Evolutionary conservation across 1,140 invertebrate genomes (phyloP).

Genomic region (Branchinecta lindahli): DNA sequence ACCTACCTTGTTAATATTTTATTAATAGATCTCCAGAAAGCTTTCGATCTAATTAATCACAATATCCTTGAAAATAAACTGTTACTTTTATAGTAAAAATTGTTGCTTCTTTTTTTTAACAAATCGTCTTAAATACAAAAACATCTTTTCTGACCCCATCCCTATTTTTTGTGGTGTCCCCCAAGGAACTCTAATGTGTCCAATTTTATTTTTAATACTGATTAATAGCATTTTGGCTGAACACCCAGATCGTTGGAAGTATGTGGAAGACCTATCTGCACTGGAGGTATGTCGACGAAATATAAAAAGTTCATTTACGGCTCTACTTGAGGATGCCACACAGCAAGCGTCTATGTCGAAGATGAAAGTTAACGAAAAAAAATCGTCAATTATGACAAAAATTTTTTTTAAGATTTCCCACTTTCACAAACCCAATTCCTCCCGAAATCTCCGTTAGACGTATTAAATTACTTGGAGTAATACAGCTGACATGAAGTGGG

Average conservation of each 20-base stretch:
- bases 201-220: neutral
- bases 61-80: slow-evolving; percentile 6
- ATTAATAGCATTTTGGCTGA: slow-evolving; percentile 1
- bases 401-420: neutral
- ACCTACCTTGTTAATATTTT: neutral
- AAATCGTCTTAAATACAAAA: slow-evolving; percentile 1
- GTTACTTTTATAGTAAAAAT: neutral
- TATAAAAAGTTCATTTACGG: no score
- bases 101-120: slow-evolving; percentile 5
- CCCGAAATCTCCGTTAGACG: no score
- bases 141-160: neutral
- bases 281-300: no score
- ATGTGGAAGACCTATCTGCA: slow-evolving; percentile 3
- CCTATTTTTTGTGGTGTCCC: slow-evolving; percentile 1
- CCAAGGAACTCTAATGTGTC: slow-evolving; percentile 4
- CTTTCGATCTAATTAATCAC: slow-evolving; percentile 1
- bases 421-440: slow-evolving; percentile 8
- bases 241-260: neutral
- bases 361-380: neutral
- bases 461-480: slow-evolving; percentile 8
- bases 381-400: neutral
- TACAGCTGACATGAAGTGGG: neutral
- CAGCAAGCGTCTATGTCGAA: neutral
- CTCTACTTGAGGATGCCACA: no score
- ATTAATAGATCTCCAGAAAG: slow-evolving; percentile 2